Base-by-base conservation (phyloP, 2,888 invertebrate genomes). In the Cremastobaeus sp. region DNA sequence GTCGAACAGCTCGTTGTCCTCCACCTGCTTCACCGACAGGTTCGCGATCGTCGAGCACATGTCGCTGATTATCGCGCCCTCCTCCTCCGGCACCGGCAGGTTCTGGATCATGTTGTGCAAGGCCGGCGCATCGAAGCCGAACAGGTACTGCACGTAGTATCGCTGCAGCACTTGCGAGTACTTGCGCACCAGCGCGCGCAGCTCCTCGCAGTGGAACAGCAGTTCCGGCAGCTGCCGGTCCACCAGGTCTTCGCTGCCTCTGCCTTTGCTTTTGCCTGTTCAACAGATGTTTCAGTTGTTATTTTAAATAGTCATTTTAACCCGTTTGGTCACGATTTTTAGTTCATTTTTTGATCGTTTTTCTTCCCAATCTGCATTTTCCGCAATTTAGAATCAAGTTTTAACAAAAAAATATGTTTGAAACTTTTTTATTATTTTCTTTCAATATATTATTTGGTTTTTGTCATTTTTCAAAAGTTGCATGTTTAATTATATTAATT, bases 81-180 rank as follows among this genome's bases (percentile, higher is more conserved):
- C 98, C 86, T 98, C 98, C 88, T 98, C 98, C 0, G 97, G 96
- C 80, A 93, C 92, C 81, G 94, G 92, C 52, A 96, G 88, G 85
- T 93, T 94, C 83, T 96, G 96, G 86, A 94, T 93, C 80, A 95
- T 91, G 77, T 92, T 91, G 85, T 96, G 96, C 21, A 99, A 89
- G 66, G 95, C 94, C 17, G 96, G 94, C 12, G 98, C 96, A 90
- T 99, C 99, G 88, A 95, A 99, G 8, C 97, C 97, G 30, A 96
- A 94, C 60, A 99, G 90, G 89, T 98, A 99, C 88, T 99, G 98
- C 18, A 99, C 95, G 88, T 98, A 99, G 88, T 99, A 99, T 76
- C 98, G 91, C 88, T 99, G 98, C 90, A 99, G 94, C 5, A 99
- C 97, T 89, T 97, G 96, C 81, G 95, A 96, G 87, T 99, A 98